Conservation (phyloP, 2,797 vertebrate genomes). For the Halcyon chelicuti region DNA sequence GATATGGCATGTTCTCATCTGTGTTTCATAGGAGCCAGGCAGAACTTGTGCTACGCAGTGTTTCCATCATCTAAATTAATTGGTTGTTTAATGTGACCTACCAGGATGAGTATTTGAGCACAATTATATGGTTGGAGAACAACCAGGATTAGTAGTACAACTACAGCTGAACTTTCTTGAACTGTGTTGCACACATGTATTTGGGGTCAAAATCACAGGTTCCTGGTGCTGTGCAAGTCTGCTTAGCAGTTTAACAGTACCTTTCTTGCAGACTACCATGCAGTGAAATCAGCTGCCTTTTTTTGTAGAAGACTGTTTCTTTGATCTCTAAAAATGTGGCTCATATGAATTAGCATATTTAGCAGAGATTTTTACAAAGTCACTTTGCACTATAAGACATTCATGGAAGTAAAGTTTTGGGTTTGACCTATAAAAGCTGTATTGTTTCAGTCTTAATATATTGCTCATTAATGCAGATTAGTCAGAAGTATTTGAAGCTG, state of each 20-base stretch:
- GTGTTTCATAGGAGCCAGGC: neutral
- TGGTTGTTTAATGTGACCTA: neutral
- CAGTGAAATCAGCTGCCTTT: neutral
- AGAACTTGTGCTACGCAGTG: neutral
- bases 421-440: neutral
- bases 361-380: neutral
- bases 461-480: neutral
- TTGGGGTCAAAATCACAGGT: neutral
- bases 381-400: neutral
- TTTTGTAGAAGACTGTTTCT: neutral
- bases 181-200: neutral
- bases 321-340: neutral
- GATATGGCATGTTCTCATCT: neutral
- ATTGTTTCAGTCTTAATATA: neutral
- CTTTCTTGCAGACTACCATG: neutral
- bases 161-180: neutral
- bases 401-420: neutral
- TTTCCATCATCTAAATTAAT: neutral
- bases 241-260: neutral
- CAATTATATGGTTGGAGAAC: neutral
- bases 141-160: neutral
- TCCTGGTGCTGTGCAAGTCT: neutral
- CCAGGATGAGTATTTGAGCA: neutral
- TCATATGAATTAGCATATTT: neutral
- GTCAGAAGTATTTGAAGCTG: neutral